Percentiles rank a stretch among this genome's conserved stretches.
Evolutionary conservation across 1,140 invertebrate species (phyloP).

Genomic region (Ptiloglossa arizonensis): DNA sequence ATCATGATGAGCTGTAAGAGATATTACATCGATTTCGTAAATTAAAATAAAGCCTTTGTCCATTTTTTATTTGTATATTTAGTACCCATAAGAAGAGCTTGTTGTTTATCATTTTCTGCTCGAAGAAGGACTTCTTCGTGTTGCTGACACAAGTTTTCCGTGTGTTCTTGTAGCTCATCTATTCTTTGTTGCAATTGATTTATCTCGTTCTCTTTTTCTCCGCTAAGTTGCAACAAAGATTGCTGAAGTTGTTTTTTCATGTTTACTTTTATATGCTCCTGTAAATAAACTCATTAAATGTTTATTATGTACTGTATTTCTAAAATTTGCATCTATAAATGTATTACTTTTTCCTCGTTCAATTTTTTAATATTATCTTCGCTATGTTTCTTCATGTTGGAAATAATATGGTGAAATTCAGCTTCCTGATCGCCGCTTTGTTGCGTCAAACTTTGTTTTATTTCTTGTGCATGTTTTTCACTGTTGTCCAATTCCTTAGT

Average conservation of each 20-base stretch:
- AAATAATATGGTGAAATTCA: constrained; percentile 88
- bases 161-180: constrained; percentile 87
- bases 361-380: constrained; percentile 89
- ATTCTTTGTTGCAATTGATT: constrained; percentile 87
- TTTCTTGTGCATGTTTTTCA: constrained; percentile 88
- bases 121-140: constrained; percentile 91
- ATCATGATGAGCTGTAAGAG: constrained; percentile 88
- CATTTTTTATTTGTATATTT: not conserved
- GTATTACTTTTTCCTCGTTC: constrained; percentile 87
- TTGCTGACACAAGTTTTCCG: constrained; percentile 90
- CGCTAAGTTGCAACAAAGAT: constrained; percentile 86
- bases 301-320: not conserved
- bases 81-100: constrained; percentile 90
- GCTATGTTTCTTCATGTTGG: constrained; percentile 87
- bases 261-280: constrained; percentile 86
- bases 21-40: not conserved
- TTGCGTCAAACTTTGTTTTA: constrained; percentile 87
- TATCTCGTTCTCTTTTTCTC: constrained; percentile 89
- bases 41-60: not conserved
- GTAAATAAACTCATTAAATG: constrained; percentile 34
- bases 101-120: constrained; percentile 94
- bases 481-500: constrained; percentile 89
- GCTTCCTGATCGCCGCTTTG: constrained; percentile 88
- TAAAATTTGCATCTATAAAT: not conserved
- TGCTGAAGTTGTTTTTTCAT: constrained; percentile 90